Base-by-base conservation (phyloP, 2,797 vertebrate species). In the Cichlasoma orientale region DNA sequence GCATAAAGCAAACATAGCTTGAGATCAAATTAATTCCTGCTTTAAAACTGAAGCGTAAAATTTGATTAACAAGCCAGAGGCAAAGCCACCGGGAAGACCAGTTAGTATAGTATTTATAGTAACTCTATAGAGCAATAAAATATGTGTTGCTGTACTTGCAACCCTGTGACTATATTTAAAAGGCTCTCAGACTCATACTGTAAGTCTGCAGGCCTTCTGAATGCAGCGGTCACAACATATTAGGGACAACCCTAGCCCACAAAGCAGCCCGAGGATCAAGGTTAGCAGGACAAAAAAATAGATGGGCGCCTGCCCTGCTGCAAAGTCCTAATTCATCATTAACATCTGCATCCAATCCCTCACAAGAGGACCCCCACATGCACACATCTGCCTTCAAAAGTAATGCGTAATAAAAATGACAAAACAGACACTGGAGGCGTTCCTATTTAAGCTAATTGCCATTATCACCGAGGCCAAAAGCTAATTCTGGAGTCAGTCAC, bases 321-420 rank as follows among this genome's bases (percentile, higher is more conserved):
- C 75, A 75, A 56, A 86, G 74, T 69, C 74, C 16, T 70, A 82
- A 87, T 88, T 84, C 74, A 83, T 87, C 69, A 84, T 82, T 44
- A 56, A 70, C 88, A 89, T 92, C 88, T 92, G 90, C 74, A 82
- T 79, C 54, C 56, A 89, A 84, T 86, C 55, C 61, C 83, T 78
- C 5, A 0, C 63, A 54, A 52, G 5, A 75, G 11, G 50, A 82
- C 57, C 74, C 75, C 80, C 79, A 78, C 72, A 68, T 78, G 68
- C 29, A 61, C 74, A 85, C 79, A 88, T 90, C 83, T 89, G 86
- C 81, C 66, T 81, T 82, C 19, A 77, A 75, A 58, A 80, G 33
- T 59, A 59, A 63, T 8, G 21, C 38, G 38, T 59, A 66, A 74
- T 41, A 75, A 29, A 75, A 87, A 85, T 75, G 36, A 83, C 36